These are phyloP conservation scores for Indri indri DNA, from an alignment of 2,113 vertebrate species.

Conservation along the genomic window DNA sequence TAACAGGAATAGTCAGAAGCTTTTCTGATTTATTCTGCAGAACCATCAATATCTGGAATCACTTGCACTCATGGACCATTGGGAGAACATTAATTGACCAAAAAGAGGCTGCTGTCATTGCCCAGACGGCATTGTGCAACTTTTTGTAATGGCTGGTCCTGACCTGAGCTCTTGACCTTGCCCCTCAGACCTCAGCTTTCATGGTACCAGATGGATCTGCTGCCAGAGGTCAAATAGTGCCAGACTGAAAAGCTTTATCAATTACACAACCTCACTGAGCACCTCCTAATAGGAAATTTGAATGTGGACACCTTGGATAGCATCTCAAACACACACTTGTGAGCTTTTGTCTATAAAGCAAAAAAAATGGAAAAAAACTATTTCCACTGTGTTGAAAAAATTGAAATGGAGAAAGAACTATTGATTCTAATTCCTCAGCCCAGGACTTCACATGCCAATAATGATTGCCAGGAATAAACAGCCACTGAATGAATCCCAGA, in stretches of 20 bases:
- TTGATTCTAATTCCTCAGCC: conserved; percentile 39
- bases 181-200: neutral
- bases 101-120: conserved; percentile 12
- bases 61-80: neutral
- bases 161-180: neutral
- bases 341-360: neutral
- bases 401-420: conserved; percentile 31
- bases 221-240: conserved; percentile 35
- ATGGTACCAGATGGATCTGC: neutral
- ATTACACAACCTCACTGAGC: neutral
- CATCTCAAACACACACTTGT: neutral
- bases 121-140: neutral
- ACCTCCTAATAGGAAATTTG: neutral
- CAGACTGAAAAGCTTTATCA: neutral
- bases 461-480: neutral
- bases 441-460: conserved; percentile 25
- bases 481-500: neutral
- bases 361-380: neutral
- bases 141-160: neutral
- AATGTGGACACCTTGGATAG: neutral
- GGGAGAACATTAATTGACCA: conserved; percentile 21
- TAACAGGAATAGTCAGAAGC: neutral
- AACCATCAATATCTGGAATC: conserved; percentile 11
- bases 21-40: conserved; percentile 34
- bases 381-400: neutral